Evolutionary conservation across 64 coral and sea anemone species (phyloP), one percentile per base, ranked within the genome.

Genomic region (Trachythela sp.): DNA sequence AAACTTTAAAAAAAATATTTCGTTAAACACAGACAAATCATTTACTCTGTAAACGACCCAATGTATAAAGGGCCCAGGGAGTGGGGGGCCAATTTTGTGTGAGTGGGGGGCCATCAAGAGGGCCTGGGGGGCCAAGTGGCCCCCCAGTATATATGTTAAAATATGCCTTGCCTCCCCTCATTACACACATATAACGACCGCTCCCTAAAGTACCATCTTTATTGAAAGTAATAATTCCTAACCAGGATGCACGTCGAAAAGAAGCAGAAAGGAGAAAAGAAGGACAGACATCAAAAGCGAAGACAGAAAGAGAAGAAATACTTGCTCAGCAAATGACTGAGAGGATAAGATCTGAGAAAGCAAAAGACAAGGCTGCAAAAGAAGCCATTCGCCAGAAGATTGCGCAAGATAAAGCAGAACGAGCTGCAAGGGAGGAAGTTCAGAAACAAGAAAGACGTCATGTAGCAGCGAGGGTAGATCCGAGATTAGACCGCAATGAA

Each of bases 351-450:
- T 88, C 91, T 56, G 93, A 94, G 31, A 92, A 89, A 64, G 96
- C 91, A 14, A 99, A 99, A 42, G 96, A 99, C n/a, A 88, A 83
- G 77, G 96, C 96, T 3, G 93, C 92, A 0, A 91, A 91, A 30
- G 93, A 94, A 77, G 93, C 96, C 14, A 89, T 99, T 39, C 89
- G 90, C 41, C 93, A 94, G 43, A 91, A 99, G 85, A 99, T 99
- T 48, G 93, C 91, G 11, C 89, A 86, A 83, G 96, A 94, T 34
- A 94, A 85, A 59, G 96, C 93, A 33, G 96, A 99, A 34, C 84
- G 93, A 24, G 93, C 94, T 40, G 96, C 93, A 0, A 92, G 87
- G 48, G 83, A 85, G 50, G 68, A 89, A 86, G 86, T 85, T n/a
- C 93, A 99, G 22, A 17, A 88, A 70, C 88, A 92, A 42, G 96